Evolutionary conservation across 2,113 vertebrate species (phyloP).

Genomic region (Vicugna pacos): DNA sequence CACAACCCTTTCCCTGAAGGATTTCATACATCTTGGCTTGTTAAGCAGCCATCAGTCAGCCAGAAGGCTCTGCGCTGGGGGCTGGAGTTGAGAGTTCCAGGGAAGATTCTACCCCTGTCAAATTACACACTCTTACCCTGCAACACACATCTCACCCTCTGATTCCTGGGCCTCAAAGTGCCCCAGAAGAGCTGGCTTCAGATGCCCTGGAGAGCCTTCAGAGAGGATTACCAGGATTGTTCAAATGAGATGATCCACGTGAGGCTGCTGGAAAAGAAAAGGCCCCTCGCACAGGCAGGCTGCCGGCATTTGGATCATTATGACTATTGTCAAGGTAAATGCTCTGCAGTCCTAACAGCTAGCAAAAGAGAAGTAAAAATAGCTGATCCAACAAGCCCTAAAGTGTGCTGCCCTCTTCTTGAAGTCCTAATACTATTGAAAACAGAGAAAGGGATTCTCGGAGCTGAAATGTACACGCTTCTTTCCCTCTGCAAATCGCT

Average conservation of each 20-base stretch:
- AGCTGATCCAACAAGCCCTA: not conserved
- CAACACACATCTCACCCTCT: too few species aligned
- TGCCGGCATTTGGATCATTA: not conserved
- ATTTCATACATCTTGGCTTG: not conserved
- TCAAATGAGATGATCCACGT: not conserved
- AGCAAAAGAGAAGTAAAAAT: conserved; percentile 8
- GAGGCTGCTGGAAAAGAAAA: not conserved
- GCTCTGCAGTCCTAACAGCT: not conserved
- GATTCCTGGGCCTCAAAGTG: not conserved
- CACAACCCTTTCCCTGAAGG: not conserved
- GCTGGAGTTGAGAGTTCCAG: not conserved
- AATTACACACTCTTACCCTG: not conserved
- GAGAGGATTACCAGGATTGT: not conserved
- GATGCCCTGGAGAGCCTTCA: not conserved
- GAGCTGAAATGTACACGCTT: not conserved
- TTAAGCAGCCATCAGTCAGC: not conserved
- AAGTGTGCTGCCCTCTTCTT: not conserved
- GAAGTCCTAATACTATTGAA: not conserved
- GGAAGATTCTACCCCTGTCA: not conserved
- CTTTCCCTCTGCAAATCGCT: too few species aligned
- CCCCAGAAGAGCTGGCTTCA: not conserved
- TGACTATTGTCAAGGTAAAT: not conserved
- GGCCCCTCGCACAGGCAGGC: not conserved
- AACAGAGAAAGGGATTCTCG: not conserved
- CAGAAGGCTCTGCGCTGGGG: not conserved